A percentile compares a stretch with the other conserved stretches of the same genome.
Conservation (phyloP, 2,888 invertebrate species). For the Acanthococcus lagerstroemiae region DNA sequence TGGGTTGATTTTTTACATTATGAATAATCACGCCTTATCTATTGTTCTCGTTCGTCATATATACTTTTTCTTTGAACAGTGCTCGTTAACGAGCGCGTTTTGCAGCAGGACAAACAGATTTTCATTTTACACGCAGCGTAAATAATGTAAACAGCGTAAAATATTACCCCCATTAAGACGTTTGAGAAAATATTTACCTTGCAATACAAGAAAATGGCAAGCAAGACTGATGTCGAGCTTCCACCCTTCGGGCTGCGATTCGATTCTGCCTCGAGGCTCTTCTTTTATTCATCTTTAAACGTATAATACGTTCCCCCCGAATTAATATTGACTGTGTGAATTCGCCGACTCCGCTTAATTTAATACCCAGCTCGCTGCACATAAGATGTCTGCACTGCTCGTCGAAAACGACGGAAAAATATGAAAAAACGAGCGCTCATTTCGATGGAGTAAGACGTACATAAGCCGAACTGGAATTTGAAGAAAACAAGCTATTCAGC, state of each 20-base stretch:
- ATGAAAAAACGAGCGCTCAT: neutral
- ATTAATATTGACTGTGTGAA: neutral
- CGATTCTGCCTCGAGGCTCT: neutral
- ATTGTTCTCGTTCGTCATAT: too few species aligned
- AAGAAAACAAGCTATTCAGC: too few species aligned
- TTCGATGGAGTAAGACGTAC: too few species aligned
- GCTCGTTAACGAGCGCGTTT: too few species aligned
- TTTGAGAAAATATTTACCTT: neutral
- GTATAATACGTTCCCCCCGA: neutral
- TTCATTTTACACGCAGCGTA: neutral
- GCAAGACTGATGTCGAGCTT: neutral
- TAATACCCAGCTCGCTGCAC: too few species aligned
- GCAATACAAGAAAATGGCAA: neutral
- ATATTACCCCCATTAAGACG: neutral
- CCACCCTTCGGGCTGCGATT: neutral
- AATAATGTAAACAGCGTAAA: neutral
- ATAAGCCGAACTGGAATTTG: too few species aligned
- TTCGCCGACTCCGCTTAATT: neutral
- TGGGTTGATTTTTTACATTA: too few species aligned
- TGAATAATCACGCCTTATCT: too few species aligned
- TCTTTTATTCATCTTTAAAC: neutral
- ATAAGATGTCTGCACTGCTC: neutral
- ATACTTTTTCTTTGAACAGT: too few species aligned
- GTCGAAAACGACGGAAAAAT: neutral
- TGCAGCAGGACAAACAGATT: neutral